Percentiles rank a stretch among this genome's conserved stretches.
phyloP scores from a whole-genome alignment of 1,140 invertebrate genomes.

The Ips typographus region DNA sequence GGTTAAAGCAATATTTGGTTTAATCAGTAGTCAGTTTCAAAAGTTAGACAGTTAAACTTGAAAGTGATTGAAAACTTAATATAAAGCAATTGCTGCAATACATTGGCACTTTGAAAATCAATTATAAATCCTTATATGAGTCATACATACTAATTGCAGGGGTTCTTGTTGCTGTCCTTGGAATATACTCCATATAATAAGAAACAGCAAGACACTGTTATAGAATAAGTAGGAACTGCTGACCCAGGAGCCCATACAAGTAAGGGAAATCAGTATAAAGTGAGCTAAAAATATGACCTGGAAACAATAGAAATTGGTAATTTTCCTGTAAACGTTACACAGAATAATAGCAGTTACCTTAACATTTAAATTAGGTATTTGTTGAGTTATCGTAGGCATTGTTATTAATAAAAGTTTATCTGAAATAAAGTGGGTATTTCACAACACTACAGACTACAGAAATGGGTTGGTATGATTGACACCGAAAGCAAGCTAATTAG shows the following conservation, averaged over 20 bases:
- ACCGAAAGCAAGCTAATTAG: too few species aligned
- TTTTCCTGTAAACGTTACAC: not conserved
- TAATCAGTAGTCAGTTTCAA: too few species aligned
- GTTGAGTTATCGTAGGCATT: slow-evolving; percentile 23
- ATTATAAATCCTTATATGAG: not conserved
- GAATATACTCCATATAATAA: slow-evolving; percentile 33
- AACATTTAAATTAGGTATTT: slow-evolving; percentile 34
- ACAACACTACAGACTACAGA: too few species aligned
- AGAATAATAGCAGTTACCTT: slow-evolving; percentile 28
- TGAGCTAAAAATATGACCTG: slow-evolving; percentile 35
- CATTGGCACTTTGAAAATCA: too few species aligned
- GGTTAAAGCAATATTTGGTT: too few species aligned
- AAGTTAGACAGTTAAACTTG: too few species aligned
- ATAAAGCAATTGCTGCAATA: too few species aligned
- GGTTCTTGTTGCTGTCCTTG: slow-evolving; percentile 32
- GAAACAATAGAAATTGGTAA: slow-evolving; percentile 2
- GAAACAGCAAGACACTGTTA: slow-evolving; percentile 30
- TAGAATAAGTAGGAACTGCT: slow-evolving; percentile 33
- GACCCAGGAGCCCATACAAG: slow-evolving; percentile 31
- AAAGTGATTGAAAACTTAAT: too few species aligned
- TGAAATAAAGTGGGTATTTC: too few species aligned
- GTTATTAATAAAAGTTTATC: not conserved
- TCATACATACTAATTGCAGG: slow-evolving; percentile 29
- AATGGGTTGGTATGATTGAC: too few species aligned
- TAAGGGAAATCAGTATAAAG: slow-evolving; percentile 33